Conservation (phyloP, 2,888 invertebrate species). For the Steromphala cineraria region DNA sequence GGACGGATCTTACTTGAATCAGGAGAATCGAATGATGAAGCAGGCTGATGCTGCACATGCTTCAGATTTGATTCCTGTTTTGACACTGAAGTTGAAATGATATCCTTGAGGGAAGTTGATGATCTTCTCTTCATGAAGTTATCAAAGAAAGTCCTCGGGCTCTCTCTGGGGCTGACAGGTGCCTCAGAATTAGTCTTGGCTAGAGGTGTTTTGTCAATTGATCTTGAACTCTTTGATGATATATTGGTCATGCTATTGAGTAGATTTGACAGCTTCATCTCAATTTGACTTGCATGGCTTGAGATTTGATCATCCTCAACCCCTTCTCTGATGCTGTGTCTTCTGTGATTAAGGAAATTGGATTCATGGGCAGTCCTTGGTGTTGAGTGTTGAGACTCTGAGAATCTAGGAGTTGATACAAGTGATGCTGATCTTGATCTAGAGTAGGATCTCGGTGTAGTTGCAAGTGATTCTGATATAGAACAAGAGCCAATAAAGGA, state of each 20-base stretch:
- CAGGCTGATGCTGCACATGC: too few relatives aligned
- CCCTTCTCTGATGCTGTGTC: neutral
- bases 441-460: too few relatives aligned
- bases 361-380: neutral
- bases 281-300: neutral
- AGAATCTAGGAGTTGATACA: too few relatives aligned
- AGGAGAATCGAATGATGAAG: too few relatives aligned
- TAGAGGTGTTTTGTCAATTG: neutral
- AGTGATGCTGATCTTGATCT: too few relatives aligned
- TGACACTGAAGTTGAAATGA: too few relatives aligned
- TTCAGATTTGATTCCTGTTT: too few relatives aligned
- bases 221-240: neutral
- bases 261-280: neutral
- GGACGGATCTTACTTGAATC: too few relatives aligned
- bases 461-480: too few relatives aligned
- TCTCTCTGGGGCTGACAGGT: neutral
- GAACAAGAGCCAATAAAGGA: too few relatives aligned
- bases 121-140: neutral
- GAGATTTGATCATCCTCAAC: neutral
- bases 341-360: neutral
- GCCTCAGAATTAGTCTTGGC: neutral
- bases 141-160: constrained; percentile 10
- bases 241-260: neutral
- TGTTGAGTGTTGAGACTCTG: too few relatives aligned
- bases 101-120: neutral